phyloP scores from a whole-genome alignment of 64 coral and sea anemone species.

The Pachyseris speciosa region DNA sequence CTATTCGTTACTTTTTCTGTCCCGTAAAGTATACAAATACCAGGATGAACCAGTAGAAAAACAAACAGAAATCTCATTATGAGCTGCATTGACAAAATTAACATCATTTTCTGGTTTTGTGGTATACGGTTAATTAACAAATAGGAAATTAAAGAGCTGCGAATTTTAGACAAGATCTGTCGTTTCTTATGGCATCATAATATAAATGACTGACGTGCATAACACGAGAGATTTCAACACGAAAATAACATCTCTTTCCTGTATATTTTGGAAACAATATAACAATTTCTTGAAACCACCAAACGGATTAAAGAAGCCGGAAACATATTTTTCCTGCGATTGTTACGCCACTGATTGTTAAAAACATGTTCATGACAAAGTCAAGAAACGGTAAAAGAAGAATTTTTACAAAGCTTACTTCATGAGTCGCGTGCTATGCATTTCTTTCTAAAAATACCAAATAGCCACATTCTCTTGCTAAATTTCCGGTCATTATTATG shows the following conservation, averaged over 20 bases:
- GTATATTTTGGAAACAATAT: neutral
- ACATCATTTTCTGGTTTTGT: neutral
- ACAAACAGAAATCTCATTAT: neutral
- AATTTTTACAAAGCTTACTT: neutral
- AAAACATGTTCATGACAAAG: neutral
- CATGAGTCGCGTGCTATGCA: neutral
- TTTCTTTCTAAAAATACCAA: neutral
- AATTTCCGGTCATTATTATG: neutral
- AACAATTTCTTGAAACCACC: neutral
- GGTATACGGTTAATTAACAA: conserved; percentile 15
- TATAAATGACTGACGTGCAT: neutral
- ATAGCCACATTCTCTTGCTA: neutral
- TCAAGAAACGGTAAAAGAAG: neutral
- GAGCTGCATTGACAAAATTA: neutral
- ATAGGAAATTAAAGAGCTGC: neutral
- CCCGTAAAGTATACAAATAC: too few species aligned
- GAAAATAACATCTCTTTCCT: neutral
- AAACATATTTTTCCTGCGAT: neutral
- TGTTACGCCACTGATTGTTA: neutral
- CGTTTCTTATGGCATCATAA: neutral
- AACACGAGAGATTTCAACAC: neutral
- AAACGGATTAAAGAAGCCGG: neutral
- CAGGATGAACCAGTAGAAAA: too few species aligned
- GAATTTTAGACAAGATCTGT: neutral
- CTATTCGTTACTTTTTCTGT: too few species aligned